Conservation (phyloP, 2,113 vertebrate species). For the Chaetorhynchus papuensis region DNA sequence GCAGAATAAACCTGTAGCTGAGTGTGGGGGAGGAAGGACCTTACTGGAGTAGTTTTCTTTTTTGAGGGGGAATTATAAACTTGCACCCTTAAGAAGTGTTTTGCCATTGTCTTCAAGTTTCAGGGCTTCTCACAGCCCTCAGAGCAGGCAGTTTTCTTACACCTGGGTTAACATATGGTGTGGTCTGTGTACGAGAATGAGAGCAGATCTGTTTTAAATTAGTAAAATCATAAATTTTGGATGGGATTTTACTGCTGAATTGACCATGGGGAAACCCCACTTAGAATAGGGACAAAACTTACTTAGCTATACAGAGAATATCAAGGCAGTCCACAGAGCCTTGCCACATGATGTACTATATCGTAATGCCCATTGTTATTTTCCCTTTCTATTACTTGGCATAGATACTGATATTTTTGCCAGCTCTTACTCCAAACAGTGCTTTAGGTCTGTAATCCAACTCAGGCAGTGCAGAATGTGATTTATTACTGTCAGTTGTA, state of each 20-base stretch:
- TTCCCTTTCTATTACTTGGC: neutral
- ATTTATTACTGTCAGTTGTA: neutral
- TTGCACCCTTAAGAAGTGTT: neutral
- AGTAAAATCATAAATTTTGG: neutral
- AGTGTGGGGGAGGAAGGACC: neutral
- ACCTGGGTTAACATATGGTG: neutral
- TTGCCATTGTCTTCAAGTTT: neutral
- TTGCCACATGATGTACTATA: neutral
- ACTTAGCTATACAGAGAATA: neutral
- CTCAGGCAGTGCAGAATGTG: neutral
- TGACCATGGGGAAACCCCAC: neutral
- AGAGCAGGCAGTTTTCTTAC: neutral
- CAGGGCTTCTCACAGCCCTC: neutral
- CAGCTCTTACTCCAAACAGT: neutral
- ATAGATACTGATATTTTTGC: neutral
- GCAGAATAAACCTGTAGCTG: neutral
- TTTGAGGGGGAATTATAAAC: neutral
- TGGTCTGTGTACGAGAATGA: neutral
- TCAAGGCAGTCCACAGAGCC: neutral
- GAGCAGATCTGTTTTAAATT: neutral
- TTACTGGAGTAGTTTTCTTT: neutral
- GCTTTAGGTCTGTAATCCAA: neutral
- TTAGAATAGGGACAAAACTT: neutral
- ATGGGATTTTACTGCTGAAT: neutral
- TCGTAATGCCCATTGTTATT: neutral